Evolutionary conservation across 2,888 invertebrate species (phyloP).

Genomic region (Xanthorhoe spadicearia): DNA sequence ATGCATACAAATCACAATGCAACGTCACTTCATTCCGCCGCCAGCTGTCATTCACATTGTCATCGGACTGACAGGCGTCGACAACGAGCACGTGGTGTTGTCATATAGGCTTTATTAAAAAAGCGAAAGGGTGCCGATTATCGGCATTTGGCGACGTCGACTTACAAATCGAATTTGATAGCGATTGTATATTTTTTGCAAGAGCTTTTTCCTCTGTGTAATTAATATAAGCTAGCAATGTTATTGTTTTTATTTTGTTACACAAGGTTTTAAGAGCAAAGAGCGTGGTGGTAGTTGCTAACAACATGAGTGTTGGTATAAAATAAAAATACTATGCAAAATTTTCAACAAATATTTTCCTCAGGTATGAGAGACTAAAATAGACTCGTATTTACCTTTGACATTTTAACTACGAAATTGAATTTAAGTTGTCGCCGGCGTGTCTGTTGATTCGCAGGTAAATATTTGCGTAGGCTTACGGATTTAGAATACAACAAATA

Average conservation of each 20-base stretch:
- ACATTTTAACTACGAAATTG: slow-evolving; percentile 9
- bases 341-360: not conserved
- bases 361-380: slow-evolving; percentile 8
- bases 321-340: not conserved
- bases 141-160: slow-evolving; percentile 17
- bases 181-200: not conserved
- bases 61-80: slow-evolving; percentile 67
- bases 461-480: slow-evolving; percentile 2
- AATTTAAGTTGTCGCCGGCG: slow-evolving; percentile 8
- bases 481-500: slow-evolving; percentile 1
- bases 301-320: not conserved
- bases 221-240: not conserved
- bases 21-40: slow-evolving; percentile 55
- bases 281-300: not conserved
- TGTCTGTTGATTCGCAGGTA: slow-evolving; percentile 6
- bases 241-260: too few relatives aligned
- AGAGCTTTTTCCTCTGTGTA: not conserved
- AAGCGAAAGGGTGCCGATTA: slow-evolving; percentile 43
- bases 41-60: slow-evolving; percentile 68
- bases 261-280: not conserved
- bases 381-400: not conserved
- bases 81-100: slow-evolving; percentile 72
- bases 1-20: slow-evolving; percentile 62
- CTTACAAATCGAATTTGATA: slow-evolving; percentile 1
- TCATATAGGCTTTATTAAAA: slow-evolving; percentile 70